Conservation (phyloP, 2,797 vertebrate genomes). For the Myotis myotis region DNA sequence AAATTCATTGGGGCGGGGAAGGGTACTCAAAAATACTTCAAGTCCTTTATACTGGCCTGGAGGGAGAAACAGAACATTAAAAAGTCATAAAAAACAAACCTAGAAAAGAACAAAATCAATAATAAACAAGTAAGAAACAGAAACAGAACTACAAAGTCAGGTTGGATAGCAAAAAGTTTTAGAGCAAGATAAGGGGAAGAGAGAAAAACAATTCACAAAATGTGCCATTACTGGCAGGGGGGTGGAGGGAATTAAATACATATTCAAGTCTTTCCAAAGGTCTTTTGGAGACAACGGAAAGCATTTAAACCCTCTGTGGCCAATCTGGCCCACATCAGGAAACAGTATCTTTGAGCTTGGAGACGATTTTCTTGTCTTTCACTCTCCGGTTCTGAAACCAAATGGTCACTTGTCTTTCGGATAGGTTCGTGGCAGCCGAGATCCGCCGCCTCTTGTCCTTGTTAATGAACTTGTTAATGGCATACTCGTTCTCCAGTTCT, state of each 20-base stretch:
- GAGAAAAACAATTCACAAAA: constrained; percentile 77
- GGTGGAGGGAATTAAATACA: constrained; percentile 82
- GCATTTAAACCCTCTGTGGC: constrained; percentile 72
- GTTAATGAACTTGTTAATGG: constrained; percentile 98
- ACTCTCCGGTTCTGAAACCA: constrained; percentile 93
- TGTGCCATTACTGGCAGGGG: constrained; percentile 66
- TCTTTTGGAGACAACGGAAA: constrained; percentile 74
- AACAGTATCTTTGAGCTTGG: constrained; percentile 88
- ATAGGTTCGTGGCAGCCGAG: constrained; percentile 90
- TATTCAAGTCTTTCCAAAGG: constrained; percentile 85
- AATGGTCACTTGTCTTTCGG: constrained; percentile 92
- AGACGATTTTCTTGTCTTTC: constrained; percentile 91
- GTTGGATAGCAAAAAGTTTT: constrained; percentile 75
- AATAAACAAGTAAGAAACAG: constrained; percentile 77
- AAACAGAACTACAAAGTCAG: constrained; percentile 75
- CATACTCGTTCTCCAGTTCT: constrained; percentile 96
- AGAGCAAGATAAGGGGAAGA: constrained; percentile 70
- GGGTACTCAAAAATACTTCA: constrained; percentile 75
- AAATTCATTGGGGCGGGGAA: constrained; percentile 60
- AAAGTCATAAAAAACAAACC: constrained; percentile 63
- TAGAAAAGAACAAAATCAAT: constrained; percentile 77
- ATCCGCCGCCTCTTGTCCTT: constrained; percentile 96
- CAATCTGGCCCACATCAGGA: constrained; percentile 83
- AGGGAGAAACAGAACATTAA: constrained; percentile 76
- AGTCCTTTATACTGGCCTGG: constrained; percentile 85